Percentiles rank a stretch among this genome's conserved stretches.
Conservation (phyloP, 2,113 vertebrate genomes). For the Zeus faber region DNA sequence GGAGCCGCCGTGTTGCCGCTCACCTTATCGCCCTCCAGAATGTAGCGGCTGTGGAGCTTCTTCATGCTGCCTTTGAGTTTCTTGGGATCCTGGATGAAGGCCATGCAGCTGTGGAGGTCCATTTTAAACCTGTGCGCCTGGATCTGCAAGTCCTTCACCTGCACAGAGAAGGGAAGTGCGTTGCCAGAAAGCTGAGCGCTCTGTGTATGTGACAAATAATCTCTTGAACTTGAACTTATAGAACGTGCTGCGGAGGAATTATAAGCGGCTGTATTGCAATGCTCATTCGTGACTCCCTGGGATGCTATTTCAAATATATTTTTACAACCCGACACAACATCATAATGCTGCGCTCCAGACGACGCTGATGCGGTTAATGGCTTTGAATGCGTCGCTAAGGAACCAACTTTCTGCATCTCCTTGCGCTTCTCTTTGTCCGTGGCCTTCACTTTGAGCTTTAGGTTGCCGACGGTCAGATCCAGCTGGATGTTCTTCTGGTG, state of each 20-base stretch:
- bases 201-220: not conserved
- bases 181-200: too few relatives aligned
- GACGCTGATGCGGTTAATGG: too few relatives aligned
- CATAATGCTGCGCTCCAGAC: too few relatives aligned
- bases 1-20: too few relatives aligned
- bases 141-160: constrained; percentile 80
- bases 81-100: constrained; percentile 83
- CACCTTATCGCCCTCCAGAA: constrained; percentile 78
- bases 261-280: too few relatives aligned
- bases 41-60: constrained; percentile 77
- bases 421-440: constrained; percentile 75
- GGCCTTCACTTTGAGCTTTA: constrained; percentile 82
- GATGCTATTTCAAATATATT: too few relatives aligned
- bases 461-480: constrained; percentile 78
- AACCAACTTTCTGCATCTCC: constrained; percentile 81
- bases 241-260: too few relatives aligned
- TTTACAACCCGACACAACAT: too few relatives aligned
- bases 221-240: not conserved
- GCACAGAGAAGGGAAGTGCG: constrained; percentile 14
- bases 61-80: constrained; percentile 80
- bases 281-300: too few relatives aligned
- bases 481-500: constrained; percentile 79
- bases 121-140: constrained; percentile 80
- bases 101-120: constrained; percentile 83
- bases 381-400: too few relatives aligned